Percentiles rank a stretch among this genome's conserved stretches.
phyloP scores from a whole-genome alignment of 2,888 invertebrate genomes.

The Cephus rjabovi region DNA sequence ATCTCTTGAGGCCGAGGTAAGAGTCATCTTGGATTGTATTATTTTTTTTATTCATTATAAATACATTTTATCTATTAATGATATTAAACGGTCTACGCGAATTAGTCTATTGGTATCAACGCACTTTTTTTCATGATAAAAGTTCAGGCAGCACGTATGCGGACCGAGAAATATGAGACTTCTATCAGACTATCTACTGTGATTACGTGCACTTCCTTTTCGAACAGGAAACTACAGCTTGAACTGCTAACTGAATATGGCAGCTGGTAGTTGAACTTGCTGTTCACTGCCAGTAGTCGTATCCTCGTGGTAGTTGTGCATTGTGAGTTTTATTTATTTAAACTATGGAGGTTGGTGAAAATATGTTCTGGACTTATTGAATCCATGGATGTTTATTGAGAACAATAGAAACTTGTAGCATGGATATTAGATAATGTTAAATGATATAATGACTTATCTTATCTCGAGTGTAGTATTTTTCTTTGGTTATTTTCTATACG shows the following conservation, averaged over 20 bases:
- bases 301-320: neutral
- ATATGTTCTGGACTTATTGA: neutral
- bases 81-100: neutral
- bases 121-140: neutral
- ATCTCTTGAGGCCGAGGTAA: constrained; percentile 59
- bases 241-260: neutral
- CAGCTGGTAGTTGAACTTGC: neutral
- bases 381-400: neutral
- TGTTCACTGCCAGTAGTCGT: neutral
- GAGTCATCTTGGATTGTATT: neutral
- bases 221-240: neutral
- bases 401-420: neutral
- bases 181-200: neutral
- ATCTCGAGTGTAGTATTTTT: neutral
- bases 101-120: neutral
- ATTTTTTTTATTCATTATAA: neutral
- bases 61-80: neutral
- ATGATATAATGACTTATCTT: neutral
- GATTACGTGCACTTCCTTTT: neutral
- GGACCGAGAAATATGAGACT: neutral
- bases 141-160: neutral
- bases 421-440: neutral
- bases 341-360: neutral
- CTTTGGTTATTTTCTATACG: neutral
- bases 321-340: neutral